phyloP scores from a whole-genome alignment of 2,797 vertebrate species.

The Eupleurogrammus muticus region DNA sequence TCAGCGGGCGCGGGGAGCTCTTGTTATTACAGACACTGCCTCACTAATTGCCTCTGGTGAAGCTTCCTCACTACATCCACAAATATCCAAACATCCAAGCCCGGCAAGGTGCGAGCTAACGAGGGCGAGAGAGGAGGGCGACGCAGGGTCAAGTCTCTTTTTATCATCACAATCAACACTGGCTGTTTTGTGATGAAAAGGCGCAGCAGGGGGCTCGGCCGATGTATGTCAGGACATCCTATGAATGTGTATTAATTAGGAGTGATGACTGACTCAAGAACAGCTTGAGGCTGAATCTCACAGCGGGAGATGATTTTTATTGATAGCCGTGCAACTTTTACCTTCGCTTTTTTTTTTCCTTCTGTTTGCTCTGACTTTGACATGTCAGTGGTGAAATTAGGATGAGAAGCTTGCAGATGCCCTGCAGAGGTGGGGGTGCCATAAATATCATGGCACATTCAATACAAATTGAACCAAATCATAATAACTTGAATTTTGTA shows the following conservation, averaged over 20 bases:
- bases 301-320: slow-evolving; percentile 36
- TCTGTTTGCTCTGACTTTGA: slow-evolving; percentile 3
- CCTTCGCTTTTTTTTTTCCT: neutral
- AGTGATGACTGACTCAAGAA: slow-evolving; percentile 65
- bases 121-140: slow-evolving; percentile 21
- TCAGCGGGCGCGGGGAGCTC: slow-evolving; percentile 27
- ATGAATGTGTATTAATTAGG: slow-evolving; percentile 66
- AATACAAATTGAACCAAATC: no score
- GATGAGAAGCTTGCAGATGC: neutral
- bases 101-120: slow-evolving; percentile 26
- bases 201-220: slow-evolving; percentile 52
- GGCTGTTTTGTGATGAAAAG: slow-evolving; percentile 63
- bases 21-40: slow-evolving; percentile 46
- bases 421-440: neutral
- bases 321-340: slow-evolving; percentile 35
- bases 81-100: slow-evolving; percentile 43
- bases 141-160: slow-evolving; percentile 54
- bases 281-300: slow-evolving; percentile 55
- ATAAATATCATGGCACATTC: neutral
- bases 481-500: neutral
- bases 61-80: slow-evolving; percentile 62
- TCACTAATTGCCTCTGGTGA: slow-evolving; percentile 62
- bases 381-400: slow-evolving; percentile 22
- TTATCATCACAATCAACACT: slow-evolving; percentile 59
- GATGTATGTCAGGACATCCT: slow-evolving; percentile 55